phyloP scores from a whole-genome alignment of 2,113 vertebrate genomes.

The Lichenostomus cassidix region DNA sequence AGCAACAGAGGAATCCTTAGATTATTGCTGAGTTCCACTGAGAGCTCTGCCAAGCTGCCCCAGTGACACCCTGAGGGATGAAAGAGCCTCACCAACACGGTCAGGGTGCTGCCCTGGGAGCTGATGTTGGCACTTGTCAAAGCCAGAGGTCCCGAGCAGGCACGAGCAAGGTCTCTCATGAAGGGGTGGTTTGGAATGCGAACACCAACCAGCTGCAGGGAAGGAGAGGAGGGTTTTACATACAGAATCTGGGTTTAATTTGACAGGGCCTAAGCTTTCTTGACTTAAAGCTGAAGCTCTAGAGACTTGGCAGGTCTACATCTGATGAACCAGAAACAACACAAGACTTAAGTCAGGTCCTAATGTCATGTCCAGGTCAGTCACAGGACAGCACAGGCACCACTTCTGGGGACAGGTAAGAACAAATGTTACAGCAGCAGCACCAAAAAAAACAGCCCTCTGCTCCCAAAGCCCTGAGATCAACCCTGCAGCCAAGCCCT shows the following conservation, averaged over 20 bases:
- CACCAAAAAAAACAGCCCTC: background rate
- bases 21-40: accelerated
- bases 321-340: accelerated
- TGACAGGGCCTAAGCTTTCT: accelerated
- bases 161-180: constrained; percentile 82
- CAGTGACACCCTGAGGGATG: accelerated
- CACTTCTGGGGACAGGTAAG: accelerated
- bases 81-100: constrained; percentile 76
- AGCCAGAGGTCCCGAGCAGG: constrained; percentile 86
- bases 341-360: accelerated
- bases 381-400: accelerated
- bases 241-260: accelerated
- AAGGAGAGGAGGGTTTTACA: background rate
- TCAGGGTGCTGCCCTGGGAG: constrained; percentile 83
- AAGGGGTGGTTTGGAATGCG: constrained; percentile 90
- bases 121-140: constrained; percentile 94
- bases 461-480: accelerated
- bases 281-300: background rate
- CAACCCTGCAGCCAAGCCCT: background rate
- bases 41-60: background rate
- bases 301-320: accelerated
- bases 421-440: background rate
- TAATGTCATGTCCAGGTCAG: accelerated
- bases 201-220: constrained; percentile 87
- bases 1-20: background rate